Percentiles rank a stretch among this genome's conserved stretches.
Conservation (phyloP, 2,797 vertebrate species). For the Melanotaenia trifasciata region DNA sequence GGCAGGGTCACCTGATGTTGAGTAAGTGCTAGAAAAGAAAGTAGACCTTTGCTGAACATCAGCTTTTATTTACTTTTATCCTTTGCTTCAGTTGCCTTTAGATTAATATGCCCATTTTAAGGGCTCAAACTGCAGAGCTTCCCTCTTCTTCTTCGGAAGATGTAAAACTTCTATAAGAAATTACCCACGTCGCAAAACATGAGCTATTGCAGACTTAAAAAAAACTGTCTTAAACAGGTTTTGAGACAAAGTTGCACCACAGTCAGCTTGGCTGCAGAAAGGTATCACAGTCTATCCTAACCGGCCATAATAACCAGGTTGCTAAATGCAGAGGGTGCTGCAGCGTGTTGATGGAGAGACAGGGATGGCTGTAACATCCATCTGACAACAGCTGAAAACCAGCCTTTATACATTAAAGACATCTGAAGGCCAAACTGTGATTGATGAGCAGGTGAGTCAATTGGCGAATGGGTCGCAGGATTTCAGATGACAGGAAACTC, state of each 20-base stretch:
- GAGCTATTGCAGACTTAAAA: background rate
- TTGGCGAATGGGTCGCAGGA: background rate
- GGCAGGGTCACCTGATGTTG: constrained; percentile 4
- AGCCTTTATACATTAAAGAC: background rate
- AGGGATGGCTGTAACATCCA: background rate
- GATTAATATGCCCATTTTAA: background rate
- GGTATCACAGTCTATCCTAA: background rate
- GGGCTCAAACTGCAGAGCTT: background rate
- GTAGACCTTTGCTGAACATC: background rate
- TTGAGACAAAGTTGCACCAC: background rate
- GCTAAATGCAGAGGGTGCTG: background rate
- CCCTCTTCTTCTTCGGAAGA: background rate
- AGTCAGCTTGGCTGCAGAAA: background rate
- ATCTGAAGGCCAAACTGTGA: background rate
- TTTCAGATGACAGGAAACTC: background rate
- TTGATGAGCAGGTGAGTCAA: background rate
- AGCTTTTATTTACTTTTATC: background rate
- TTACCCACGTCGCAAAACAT: background rate
- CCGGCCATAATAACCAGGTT: no score
- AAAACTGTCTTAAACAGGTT: background rate
- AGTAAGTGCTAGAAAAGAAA: background rate
- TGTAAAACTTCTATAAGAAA: background rate
- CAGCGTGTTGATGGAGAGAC: background rate
- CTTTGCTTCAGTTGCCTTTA: background rate
- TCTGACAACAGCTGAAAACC: background rate